Conservation (phyloP, 2,888 invertebrate genomes). For the Operophtera brumata region DNA sequence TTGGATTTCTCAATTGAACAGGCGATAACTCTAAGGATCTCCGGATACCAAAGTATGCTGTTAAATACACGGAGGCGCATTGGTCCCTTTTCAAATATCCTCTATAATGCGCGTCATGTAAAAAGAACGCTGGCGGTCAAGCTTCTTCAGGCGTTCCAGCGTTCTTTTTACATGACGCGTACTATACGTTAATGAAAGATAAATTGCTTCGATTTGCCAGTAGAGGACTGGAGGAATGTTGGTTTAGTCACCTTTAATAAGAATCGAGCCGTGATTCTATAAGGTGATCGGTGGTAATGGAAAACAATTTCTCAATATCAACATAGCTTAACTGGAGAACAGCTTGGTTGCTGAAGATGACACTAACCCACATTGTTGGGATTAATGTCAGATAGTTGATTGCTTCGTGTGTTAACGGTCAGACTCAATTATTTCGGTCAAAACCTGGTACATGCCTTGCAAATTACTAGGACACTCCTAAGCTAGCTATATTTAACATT, state of each 20-base stretch:
- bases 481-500: too few species aligned
- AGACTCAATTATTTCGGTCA: neutral
- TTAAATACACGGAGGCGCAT: slow-evolving; percentile 50
- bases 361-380: neutral
- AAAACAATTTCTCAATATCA: slow-evolving; percentile 58
- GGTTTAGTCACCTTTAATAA: slow-evolving; percentile 46
- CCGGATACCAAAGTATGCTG: too few species aligned
- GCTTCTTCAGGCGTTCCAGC: too few species aligned
- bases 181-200: slow-evolving; percentile 40
- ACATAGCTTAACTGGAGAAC: slow-evolving; percentile 9
- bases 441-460: neutral
- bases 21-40: too few species aligned
- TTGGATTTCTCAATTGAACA: too few species aligned
- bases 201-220: slow-evolving; percentile 38
- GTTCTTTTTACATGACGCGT: too few species aligned
- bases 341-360: neutral
- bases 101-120: too few species aligned
- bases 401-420: too few species aligned
- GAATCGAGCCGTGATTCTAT: slow-evolving; percentile 43
- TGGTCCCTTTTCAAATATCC: slow-evolving; percentile 45
- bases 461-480: too few species aligned
- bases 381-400: neutral
- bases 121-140: too few species aligned
- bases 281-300: slow-evolving; percentile 52
- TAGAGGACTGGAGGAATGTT: slow-evolving; percentile 38